Evolutionary conservation across 2,113 vertebrate genomes (phyloP).

Genomic region (Elephas maximus): DNA sequence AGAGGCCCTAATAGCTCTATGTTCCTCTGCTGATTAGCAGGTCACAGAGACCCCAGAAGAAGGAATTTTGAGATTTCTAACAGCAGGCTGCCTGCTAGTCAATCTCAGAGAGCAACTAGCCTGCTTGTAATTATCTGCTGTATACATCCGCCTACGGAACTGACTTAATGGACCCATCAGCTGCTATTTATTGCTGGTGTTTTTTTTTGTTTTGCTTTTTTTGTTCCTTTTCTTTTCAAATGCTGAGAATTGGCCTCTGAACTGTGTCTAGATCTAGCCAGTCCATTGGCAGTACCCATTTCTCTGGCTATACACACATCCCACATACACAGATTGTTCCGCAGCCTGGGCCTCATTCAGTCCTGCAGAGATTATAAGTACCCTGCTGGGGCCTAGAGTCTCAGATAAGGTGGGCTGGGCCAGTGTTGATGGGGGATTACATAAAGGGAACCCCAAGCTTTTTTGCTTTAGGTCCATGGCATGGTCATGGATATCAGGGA

Average conservation of each 20-base stretch:
- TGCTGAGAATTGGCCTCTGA: not conserved
- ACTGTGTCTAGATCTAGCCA: not conserved
- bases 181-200: not conserved
- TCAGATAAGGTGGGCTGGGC: not conserved
- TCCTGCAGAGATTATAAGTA: no score
- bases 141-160: not conserved
- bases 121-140: not conserved
- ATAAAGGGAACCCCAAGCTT: not conserved
- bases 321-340: not conserved
- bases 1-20: conserved; percentile 44
- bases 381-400: not conserved
- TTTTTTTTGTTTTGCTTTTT: not conserved
- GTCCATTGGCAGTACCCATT: not conserved
- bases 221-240: not conserved
- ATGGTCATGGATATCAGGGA: not conserved
- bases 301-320: not conserved
- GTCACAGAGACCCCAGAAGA: not conserved
- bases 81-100: not conserved
- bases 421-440: no score
- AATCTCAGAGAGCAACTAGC: not conserved
- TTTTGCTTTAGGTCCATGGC: not conserved
- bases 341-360: not conserved
- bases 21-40: not conserved
- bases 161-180: not conserved
- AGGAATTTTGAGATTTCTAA: not conserved